phyloP scores from a whole-genome alignment of 2,113 vertebrate genomes.

The Istiophorus platypterus region DNA sequence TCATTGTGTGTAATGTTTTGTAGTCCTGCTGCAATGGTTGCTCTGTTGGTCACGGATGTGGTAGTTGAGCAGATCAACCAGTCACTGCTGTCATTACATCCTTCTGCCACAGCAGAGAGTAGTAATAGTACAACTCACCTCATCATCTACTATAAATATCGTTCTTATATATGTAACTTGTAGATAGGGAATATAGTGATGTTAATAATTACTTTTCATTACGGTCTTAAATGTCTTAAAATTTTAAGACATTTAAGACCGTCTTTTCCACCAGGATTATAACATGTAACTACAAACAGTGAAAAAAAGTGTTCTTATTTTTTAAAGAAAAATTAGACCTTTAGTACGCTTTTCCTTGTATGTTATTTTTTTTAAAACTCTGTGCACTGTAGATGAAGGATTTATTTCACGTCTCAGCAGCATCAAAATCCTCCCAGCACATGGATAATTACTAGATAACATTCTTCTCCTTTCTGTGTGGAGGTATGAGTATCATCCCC shows the following conservation, averaged over 20 bases:
- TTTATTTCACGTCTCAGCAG: background rate
- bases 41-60: constrained; percentile 11
- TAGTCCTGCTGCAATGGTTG: background rate
- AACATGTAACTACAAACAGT: background rate
- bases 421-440: background rate
- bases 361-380: background rate
- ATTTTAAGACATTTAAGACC: no score
- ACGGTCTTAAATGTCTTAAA: background rate
- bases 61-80: constrained; percentile 6
- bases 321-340: background rate
- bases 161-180: background rate
- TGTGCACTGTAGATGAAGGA: background rate
- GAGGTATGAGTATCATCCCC: constrained; percentile 1
- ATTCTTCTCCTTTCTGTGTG: background rate
- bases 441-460: background rate
- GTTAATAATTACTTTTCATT: background rate
- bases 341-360: background rate
- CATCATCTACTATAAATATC: background rate
- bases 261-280: background rate
- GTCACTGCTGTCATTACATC: constrained; percentile 12
- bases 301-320: background rate
- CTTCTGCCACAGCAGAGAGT: background rate
- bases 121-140: background rate
- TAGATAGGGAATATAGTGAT: background rate
- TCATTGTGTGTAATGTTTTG: constrained; percentile 9